Base-by-base conservation (phyloP, 2,113 vertebrate species). In the Xiphias gladius region DNA sequence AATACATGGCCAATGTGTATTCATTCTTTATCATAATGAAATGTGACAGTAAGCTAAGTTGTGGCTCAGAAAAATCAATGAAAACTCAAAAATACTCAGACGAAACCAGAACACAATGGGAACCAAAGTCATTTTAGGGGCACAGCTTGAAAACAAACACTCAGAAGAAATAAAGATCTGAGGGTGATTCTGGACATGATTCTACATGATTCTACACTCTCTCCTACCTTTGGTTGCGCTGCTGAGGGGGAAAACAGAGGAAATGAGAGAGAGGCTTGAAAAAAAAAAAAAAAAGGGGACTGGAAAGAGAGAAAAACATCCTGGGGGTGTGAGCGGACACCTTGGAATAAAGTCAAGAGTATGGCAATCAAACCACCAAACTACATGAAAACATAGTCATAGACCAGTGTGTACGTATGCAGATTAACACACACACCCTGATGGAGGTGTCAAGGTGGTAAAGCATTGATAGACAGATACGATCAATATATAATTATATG, bases 211-310 rank as follows among this genome's bases (percentile, higher is more conserved):
- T n/a, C 61, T 67, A 63, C 59, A 16, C 68, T 8, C 54, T 67
- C 80, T 68, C 73, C 77, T 35, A 1, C 73, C 89, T 95, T 92
- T 94, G 93, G 93, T 92, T 93, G 89, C 67, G 80, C 73, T 93
- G 91, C 89, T 91, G 82, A 80, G 70, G 86, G 76, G 69, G 80
- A 61, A 85, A 54, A 67, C 20, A 79, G 55, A 80, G 17, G 32
- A 86, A 64, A 79, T 57, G 26, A 39, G 67, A 76, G 39, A 77
- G 83, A 75, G 24, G 57, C 20, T 77, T 50, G 28, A 19, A 16
- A 58, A 76, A 3, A 70, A 63, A 86, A 63, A 5, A 70, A 70
- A 86, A 63, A 75, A 81, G 55, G n/a, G n/a, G 20, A 41, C 9
- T 43, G 46, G 9, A 35, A 35, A 69, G 81, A 76, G 72, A 83